Base-by-base conservation (phyloP, 2,797 vertebrate species). In the Dendrocincla tyrannina region DNA sequence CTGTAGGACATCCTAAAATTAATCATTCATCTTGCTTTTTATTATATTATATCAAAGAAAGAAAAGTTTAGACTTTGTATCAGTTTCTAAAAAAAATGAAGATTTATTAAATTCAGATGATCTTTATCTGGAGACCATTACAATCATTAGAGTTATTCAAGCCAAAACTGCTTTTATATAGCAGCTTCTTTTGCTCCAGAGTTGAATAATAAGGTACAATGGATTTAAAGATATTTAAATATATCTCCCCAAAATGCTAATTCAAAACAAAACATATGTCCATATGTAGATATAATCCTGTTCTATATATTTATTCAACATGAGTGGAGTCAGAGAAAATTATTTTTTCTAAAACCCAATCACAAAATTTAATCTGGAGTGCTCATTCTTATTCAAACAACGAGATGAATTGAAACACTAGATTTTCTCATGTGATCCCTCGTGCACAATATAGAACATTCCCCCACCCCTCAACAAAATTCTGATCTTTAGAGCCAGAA, bases 1-100 rank as follows among this genome's bases (percentile, higher is more conserved):
- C 88, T 74, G 64, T 75, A 91, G 81, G 86, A 77, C 27, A 59
- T 22, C 33, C 55, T 89, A 74, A 80, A 93, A 82, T 80, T 83
- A 81, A 70, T 46, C 67, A 82, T 44, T 16, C 37, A 22, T 79
- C 52, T 81, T 92, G 52, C 13, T 82, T 94, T 92, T 53, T 81
- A 46, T 49, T 55, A 46, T 39, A 55, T 55, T 70, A 35, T 73
- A 81, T 59, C 62, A 69, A 24, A 73, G 74, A 89, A 94, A 64
- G 5, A 66, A 35, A 91, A 70, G 11, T 66, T 75, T n/a, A 56
- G 60, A 37, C 13, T 80, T 66, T 33, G 7, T 78, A 49, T 55
- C 55, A 8, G 5, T 55, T 94, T 85, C 50, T 76, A 55, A 76
- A 91, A 88, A 93, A 76, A 35, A 35, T 28, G 8, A 68, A 17